Conservation (phyloP, 92 coral and sea anemone genomes). For the Scolanthus callimorphus region DNA sequence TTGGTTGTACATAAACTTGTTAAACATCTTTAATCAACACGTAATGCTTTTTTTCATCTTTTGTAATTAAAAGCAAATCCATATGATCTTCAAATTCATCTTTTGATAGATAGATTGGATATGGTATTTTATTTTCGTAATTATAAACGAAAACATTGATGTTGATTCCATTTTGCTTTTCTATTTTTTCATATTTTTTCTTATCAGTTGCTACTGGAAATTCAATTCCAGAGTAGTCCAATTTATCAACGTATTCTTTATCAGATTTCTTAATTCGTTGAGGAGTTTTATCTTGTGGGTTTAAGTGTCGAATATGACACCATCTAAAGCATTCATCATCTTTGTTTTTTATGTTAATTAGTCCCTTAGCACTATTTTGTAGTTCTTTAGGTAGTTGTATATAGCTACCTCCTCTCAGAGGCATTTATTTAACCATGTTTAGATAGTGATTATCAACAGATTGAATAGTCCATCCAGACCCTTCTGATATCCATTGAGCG, state of each 20-base stretch:
- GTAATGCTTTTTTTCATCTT: conserved; percentile 14
- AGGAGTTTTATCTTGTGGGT: conserved; percentile 22
- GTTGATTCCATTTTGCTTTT: conserved; percentile 18
- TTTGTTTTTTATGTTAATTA: conserved; percentile 18
- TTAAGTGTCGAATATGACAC: conserved; percentile 24
- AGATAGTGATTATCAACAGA: conserved; percentile 9
- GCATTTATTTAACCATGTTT: conserved; percentile 5
- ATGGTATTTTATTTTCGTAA: conserved; percentile 7
- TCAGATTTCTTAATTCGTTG: conserved; percentile 15
- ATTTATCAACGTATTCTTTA: background rate
- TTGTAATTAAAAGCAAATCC: background rate
- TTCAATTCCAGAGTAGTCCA: conserved; percentile 14
- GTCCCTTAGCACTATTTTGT: too few relatives aligned
- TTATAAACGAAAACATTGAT: conserved; percentile 45
- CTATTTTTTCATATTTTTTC: conserved; percentile 8
- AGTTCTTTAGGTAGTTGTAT: too few relatives aligned
- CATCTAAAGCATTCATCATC: conserved; percentile 36
- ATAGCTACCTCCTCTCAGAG: too few relatives aligned
- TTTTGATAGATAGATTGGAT: conserved; percentile 28
- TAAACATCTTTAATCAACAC: conserved; percentile 23
- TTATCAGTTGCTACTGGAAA: conserved; percentile 13
- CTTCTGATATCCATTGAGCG: conserved; percentile 17
- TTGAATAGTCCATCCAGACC: conserved; percentile 18
- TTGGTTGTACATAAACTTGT: conserved; percentile 11
- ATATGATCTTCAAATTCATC: conserved; percentile 13